Evolutionary conservation across 2,797 vertebrate species (phyloP), one percentile per base, ranked within the genome.

Genomic region (Brachyalestes nurse): DNA sequence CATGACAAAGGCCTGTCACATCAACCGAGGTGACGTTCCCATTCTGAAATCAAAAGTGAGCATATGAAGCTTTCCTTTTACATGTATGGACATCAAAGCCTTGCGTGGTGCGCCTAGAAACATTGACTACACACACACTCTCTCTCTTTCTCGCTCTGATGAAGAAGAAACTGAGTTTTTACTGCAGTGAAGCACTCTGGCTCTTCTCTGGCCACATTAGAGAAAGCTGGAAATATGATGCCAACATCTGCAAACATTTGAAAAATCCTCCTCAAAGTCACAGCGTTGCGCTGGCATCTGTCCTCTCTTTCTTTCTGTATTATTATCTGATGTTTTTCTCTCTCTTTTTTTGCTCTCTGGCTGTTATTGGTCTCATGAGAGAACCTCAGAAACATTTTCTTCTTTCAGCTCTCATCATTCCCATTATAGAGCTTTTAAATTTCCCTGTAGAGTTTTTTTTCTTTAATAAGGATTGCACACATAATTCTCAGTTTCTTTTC

Each of bases 231-330:
- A 92, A 93, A 93, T 90, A 91, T 90, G 76, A 78, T 83, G 92
- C 91, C 90, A 91, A 94, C 94, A 94, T 93, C 93, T 94, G 93
- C 92, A 92, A 94, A 93, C 93, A 93, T 94, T 94, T 93, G 92
- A 92, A 90, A 92, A 92, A 93, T 92, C 90, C 89, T 92, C 88
- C 88, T 91, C 90, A 90, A 88, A 91, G 92, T 91, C 79, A 73
- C 79, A 60, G 71, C 40, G 12, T 85, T 25, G 72, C 23, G 51
- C 72, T 81, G 72, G 82, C 82, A 70, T 79, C 77, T 75, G 75
- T 73, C 45, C 75, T 66, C 7, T 12, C 53, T 79, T 70, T 75
- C 79, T 82, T 72, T 78, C 74, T 72, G 74, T 64, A 64, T 77
- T 83, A 69, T 80, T 79, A 77, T 75, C 72, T 82, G 62, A 78